A percentile compares a stretch with the other conserved stretches of the same genome.
phyloP scores from a whole-genome alignment of 1,140 invertebrate genomes.

The Aethina tumida region DNA sequence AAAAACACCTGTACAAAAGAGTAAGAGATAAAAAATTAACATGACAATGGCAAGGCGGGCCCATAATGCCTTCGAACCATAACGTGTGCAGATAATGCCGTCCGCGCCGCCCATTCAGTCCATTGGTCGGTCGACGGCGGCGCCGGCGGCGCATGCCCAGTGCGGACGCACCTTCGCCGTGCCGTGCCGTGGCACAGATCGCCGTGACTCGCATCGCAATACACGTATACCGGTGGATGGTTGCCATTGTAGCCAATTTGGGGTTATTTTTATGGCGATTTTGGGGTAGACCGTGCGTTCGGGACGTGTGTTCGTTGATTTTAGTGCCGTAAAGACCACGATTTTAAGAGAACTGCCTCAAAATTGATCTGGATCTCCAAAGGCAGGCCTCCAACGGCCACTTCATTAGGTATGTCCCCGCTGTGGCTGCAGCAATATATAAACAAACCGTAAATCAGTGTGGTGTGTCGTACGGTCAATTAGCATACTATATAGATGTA shows the following conservation, averaged over 20 bases:
- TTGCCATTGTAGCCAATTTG: constrained; percentile 21
- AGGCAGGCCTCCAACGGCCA: constrained; percentile 36
- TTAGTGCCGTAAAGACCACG: constrained; percentile 15
- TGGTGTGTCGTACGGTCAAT: constrained; percentile 11
- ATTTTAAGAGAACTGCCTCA: constrained; percentile 31
- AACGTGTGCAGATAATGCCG: constrained; percentile 31
- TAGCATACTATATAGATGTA: constrained; percentile 8
- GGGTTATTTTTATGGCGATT: constrained; percentile 3
- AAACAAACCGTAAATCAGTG: constrained; percentile 16
- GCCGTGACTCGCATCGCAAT: constrained; percentile 26
- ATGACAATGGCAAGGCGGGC: constrained; percentile 33
- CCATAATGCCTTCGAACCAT: constrained; percentile 31
- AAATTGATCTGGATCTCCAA: constrained; percentile 38
- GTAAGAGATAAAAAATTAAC: constrained; percentile 37
- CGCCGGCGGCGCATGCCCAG: constrained; percentile 25
- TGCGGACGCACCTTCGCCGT: constrained; percentile 18
- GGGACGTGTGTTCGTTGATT: constrained; percentile 4
- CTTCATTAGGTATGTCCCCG: constrained; percentile 34
- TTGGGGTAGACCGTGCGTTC: too few species aligned
- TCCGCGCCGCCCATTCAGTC: constrained; percentile 21
- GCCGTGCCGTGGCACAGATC: constrained; percentile 27
- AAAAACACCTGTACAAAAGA: constrained; percentile 37
- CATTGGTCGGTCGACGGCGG: constrained; percentile 23
- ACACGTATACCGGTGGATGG: constrained; percentile 21
- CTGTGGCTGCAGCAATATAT: constrained; percentile 13